These are phyloP conservation scores for Ambastaia sidthimunki DNA, from an alignment of 2,797 vertebrate genomes.

Conservation along the genomic window DNA sequence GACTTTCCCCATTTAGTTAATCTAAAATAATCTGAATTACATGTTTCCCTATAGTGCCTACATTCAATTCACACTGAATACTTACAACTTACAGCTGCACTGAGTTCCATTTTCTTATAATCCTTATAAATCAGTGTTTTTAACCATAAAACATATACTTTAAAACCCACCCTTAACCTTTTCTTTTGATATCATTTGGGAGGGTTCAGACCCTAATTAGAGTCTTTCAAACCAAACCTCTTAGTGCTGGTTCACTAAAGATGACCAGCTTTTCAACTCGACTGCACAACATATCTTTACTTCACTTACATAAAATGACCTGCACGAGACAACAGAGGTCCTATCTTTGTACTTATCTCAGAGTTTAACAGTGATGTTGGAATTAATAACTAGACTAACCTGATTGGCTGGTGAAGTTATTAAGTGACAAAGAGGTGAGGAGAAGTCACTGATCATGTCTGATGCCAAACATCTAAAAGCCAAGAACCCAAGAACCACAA, in stretches of 20 bases:
- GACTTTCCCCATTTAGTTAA: constrained; percentile 14
- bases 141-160: not conserved
- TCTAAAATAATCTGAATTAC: constrained; percentile 6
- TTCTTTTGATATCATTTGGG: not conserved
- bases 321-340: not conserved
- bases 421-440: constrained; percentile 39
- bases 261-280: too few relatives aligned
- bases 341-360: constrained; percentile 37
- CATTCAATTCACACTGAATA: too few relatives aligned
- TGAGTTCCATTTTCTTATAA: too few relatives aligned
- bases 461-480: constrained; percentile 58
- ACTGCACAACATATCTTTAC: not conserved
- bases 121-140: not conserved
- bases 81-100: too few relatives aligned
- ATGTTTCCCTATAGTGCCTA: not conserved
- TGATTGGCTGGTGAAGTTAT: constrained; percentile 39
- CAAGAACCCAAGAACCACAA: constrained; percentile 61
- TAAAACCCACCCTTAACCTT: not conserved
- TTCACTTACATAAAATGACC: not conserved
- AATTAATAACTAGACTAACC: constrained; percentile 36
- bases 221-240: not conserved
- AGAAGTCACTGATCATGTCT: constrained; percentile 38
- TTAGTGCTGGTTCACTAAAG: not conserved
- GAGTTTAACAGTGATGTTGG: constrained; percentile 31
- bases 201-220: not conserved